Base-by-base conservation (phyloP, 2,797 vertebrate genomes). In the Sardinella longiceps region DNA sequence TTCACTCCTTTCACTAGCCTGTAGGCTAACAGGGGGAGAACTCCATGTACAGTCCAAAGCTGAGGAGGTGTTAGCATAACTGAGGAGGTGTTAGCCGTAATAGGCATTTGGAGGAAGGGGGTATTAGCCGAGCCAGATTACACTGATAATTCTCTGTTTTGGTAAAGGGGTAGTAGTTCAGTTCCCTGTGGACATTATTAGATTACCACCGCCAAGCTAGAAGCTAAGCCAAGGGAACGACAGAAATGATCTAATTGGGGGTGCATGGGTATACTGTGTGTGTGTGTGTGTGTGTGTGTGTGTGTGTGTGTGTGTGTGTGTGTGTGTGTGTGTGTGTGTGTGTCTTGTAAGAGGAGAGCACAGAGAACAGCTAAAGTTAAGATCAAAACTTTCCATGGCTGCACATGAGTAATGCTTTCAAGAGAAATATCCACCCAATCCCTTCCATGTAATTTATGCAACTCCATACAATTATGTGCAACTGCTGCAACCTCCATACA, bases 101-200 rank as follows among this genome's bases (percentile, higher is more conserved):
- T 86, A 83, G 74, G 82, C 58, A 82, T 87, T 88, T 84, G 85
- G 51, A 86, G 81, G 77, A 85, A 85, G 85, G 85, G 81, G 48
- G 82, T 83, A 74, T 86, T 86, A 83, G 60, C 56, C 83, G 50
- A 30, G 50, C 80, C 56, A 81, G 87, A 89, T 89, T 87, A 89
- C n/a, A 45, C 77, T 63, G 86, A 83, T 88, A 88, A 87, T 85
- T 83, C 87, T 88, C 83, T 86, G 81, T 82, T 86, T 86, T 86
- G 84, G 81, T 43, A 87, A 85, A 25, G 81, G 81, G 84, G 56
- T 83, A 84, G 80, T 82, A 84, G 85, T 87, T 30, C 63, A 80
- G 53, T 89, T 87, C 80, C 66, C 74, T 37, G 84, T 80, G 83
- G 84, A 81, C 77, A 82, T 85, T 77, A 66, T 87, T 63, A 51